phyloP scores from a whole-genome alignment of 2,888 invertebrate species.

The Hipparchia sbordonii region DNA sequence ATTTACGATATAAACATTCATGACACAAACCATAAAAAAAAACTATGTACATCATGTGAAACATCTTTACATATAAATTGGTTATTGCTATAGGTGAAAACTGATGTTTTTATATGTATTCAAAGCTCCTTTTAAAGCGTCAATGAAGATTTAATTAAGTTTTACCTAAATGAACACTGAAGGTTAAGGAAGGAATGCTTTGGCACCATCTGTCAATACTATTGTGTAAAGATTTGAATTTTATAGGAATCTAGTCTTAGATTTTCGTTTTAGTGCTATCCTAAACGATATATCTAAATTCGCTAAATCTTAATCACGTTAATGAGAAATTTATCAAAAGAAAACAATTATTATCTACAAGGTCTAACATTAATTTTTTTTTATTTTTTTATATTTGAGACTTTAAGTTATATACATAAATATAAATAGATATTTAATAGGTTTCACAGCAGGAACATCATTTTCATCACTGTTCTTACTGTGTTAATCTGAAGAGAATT shows the following conservation, averaged over 20 bases:
- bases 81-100: constrained; percentile 44
- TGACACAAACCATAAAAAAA: constrained; percentile 45
- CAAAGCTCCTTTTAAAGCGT: constrained; percentile 34
- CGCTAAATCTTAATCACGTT: constrained; percentile 36
- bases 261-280: constrained; percentile 38
- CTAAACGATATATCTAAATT: constrained; percentile 40
- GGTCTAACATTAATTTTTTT: constrained; percentile 9
- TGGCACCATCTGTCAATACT: constrained; percentile 45
- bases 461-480: not conserved
- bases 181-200: constrained; percentile 43
- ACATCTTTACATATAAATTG: constrained; percentile 38
- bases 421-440: not conserved
- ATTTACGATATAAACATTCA: constrained; percentile 49
- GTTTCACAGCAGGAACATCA: not conserved
- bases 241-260: constrained; percentile 37
- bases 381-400: not conserved
- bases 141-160: constrained; percentile 27
- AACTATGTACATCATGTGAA: constrained; percentile 49
- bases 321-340: constrained; percentile 32
- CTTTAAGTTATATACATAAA: not conserved
- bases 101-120: constrained; percentile 22
- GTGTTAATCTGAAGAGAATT: not conserved
- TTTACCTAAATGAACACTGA: constrained; percentile 42
- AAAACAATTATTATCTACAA: constrained; percentile 9
- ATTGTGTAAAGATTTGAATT: constrained; percentile 36